Evolutionary conservation across 2,888 invertebrate species (phyloP).

Genomic region (Perdita meconis): DNA sequence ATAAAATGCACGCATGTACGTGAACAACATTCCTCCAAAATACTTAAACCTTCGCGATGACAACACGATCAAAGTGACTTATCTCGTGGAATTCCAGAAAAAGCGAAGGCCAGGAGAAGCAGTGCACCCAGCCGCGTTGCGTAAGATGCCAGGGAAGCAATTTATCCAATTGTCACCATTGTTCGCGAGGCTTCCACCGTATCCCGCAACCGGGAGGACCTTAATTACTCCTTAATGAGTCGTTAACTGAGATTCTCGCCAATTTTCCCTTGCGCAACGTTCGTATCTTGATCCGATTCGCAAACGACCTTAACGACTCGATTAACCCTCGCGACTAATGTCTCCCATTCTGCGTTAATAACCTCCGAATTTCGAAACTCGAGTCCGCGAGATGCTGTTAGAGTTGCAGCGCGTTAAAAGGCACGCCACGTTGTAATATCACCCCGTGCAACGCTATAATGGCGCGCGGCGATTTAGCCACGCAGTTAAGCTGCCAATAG

Average conservation of each 20-base stretch:
- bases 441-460: conserved; percentile 6
- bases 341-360: too few relatives aligned
- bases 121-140: conserved; percentile 8
- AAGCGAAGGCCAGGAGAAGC: conserved; percentile 11
- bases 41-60: too few relatives aligned
- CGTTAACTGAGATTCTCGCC: conserved; percentile 27
- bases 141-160: conserved; percentile 38
- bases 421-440: conserved; percentile 12
- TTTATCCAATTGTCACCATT: conserved; percentile 56
- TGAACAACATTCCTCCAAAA: too few relatives aligned
- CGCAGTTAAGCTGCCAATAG: conserved; percentile 41
- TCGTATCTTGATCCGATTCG: conserved; percentile 4
- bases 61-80: too few relatives aligned
- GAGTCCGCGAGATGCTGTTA: too few relatives aligned
- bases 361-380: too few relatives aligned
- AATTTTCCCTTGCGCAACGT: conserved; percentile 1
- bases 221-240: conserved; percentile 38
- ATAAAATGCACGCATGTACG: too few relatives aligned
- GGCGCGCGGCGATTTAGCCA: conserved; percentile 4
- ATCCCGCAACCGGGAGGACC: not conserved
- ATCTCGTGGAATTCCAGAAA: not conserved
- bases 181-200: conserved; percentile 23
- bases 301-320: not conserved
- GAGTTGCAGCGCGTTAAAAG: too few relatives aligned
- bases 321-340: not conserved